phyloP scores from a whole-genome alignment of 2,797 vertebrate species.

The Ctenochaetus hawaiiensis region DNA sequence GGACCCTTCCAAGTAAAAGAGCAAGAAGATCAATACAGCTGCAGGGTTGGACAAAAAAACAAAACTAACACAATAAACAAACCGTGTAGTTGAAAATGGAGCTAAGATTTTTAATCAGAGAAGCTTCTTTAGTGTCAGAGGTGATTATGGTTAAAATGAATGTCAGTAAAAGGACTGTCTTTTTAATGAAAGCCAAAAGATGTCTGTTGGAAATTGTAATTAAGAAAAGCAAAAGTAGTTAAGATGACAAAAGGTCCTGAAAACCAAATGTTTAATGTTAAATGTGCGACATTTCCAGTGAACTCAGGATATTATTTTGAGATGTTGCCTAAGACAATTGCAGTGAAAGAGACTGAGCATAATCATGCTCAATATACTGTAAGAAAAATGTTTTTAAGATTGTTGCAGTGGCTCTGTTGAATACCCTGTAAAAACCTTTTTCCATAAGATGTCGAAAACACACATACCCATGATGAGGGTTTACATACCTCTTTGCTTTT shows the following conservation, averaged over 20 bases:
- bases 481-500: slow-evolving; percentile 95
- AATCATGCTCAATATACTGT: not conserved
- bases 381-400: not conserved
- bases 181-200: slow-evolving; percentile 22
- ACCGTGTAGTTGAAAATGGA: slow-evolving; percentile 9
- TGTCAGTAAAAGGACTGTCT: slow-evolving; percentile 1
- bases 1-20: slow-evolving; percentile 72
- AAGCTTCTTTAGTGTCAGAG: slow-evolving; percentile 23
- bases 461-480: not conserved
- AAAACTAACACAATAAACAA: slow-evolving; percentile 16
- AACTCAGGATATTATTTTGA: not conserved
- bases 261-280: slow-evolving; percentile 4
- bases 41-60: slow-evolving; percentile 18
- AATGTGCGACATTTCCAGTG: not conserved
- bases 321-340: not conserved
- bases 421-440: not conserved
- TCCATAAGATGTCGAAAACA: not conserved
- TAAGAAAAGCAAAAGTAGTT: slow-evolving; percentile 13
- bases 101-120: slow-evolving; percentile 37
- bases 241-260: not conserved
- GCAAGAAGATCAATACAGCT: slow-evolving; percentile 43
- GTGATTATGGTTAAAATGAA: slow-evolving; percentile 28
- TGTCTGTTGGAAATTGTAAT: slow-evolving; percentile 20
- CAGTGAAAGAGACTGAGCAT: too few species aligned
- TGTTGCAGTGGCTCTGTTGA: not conserved